A percentile compares a stretch with the other conserved stretches of the same genome.
These are phyloP conservation scores for Chelidonichthys spinosus DNA, from an alignment of 2,797 vertebrate species.

Conservation along the genomic window DNA sequence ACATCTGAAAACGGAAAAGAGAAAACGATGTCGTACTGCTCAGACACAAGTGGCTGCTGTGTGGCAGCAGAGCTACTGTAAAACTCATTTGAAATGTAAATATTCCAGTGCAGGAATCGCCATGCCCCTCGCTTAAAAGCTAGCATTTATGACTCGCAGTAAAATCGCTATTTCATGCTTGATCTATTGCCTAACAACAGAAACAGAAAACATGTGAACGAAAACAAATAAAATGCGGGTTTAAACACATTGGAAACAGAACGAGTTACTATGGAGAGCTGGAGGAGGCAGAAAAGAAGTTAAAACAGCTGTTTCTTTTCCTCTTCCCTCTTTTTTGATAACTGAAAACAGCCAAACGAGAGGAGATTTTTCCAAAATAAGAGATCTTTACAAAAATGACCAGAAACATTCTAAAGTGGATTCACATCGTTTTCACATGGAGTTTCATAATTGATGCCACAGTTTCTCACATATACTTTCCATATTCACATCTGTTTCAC, in stretches of 20 bases:
- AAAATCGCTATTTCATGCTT: not conserved
- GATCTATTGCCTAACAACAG: not conserved
- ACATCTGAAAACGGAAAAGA: not conserved
- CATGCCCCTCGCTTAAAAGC: not conserved
- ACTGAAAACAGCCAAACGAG: not conserved
- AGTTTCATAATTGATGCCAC: not conserved
- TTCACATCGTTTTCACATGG: not conserved
- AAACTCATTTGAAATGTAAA: not conserved
- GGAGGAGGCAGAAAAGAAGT: not conserved
- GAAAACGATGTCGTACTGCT: not conserved
- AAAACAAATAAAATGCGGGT: not conserved
- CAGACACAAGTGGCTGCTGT: not conserved
- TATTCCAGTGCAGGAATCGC: not conserved
- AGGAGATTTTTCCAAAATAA: not conserved
- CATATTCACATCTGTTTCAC: conserved; percentile 15
- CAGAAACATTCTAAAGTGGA: not conserved
- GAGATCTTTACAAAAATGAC: conserved; percentile 2
- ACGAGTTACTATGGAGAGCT: not conserved
- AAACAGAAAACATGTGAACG: not conserved
- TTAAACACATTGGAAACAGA: not conserved
- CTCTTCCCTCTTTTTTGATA: not conserved
- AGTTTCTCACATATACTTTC: not conserved
- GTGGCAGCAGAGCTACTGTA: not conserved
- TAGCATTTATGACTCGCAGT: not conserved
- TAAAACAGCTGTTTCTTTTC: conserved; percentile 8